A percentile compares a stretch with the other conserved stretches of the same genome.
phyloP scores from a whole-genome alignment of 2,113 vertebrate genomes.

The Fregetta grallaria region DNA sequence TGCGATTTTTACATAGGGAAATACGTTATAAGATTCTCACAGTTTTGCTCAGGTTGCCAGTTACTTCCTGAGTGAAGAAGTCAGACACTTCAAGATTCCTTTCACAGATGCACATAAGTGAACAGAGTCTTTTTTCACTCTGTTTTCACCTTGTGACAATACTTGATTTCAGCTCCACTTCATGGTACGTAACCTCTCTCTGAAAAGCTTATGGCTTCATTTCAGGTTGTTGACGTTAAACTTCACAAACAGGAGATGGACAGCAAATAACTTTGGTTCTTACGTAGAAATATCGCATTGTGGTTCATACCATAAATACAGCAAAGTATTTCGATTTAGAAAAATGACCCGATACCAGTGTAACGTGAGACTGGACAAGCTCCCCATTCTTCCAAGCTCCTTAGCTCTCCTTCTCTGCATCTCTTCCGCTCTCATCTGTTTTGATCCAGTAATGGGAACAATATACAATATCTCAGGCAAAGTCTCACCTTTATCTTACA shows the following conservation, averaged over 20 bases:
- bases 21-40: rapidly evolving
- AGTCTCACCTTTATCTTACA: neutral
- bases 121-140: neutral
- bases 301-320: neutral
- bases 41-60: neutral
- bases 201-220: neutral
- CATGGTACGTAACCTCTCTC: neutral
- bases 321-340: neutral
- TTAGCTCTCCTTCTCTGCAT: neutral
- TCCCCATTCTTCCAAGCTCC: neutral
- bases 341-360: neutral
- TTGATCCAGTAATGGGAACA: neutral
- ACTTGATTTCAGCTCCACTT: neutral
- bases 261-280: neutral
- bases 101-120: neutral
- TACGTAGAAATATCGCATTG: neutral
- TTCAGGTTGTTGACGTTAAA: neutral
- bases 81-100: neutral
- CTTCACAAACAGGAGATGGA: neutral
- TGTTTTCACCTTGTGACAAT: neutral
- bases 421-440: neutral
- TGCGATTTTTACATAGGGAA: neutral
- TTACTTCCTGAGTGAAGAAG: neutral
- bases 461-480: neutral
- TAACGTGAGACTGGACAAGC: neutral